A percentile compares a stretch with the other conserved stretches of the same genome.
These are phyloP conservation scores for Palloptera scutellata DNA, from an alignment of 2,888 invertebrate species.

Conservation along the genomic window DNA sequence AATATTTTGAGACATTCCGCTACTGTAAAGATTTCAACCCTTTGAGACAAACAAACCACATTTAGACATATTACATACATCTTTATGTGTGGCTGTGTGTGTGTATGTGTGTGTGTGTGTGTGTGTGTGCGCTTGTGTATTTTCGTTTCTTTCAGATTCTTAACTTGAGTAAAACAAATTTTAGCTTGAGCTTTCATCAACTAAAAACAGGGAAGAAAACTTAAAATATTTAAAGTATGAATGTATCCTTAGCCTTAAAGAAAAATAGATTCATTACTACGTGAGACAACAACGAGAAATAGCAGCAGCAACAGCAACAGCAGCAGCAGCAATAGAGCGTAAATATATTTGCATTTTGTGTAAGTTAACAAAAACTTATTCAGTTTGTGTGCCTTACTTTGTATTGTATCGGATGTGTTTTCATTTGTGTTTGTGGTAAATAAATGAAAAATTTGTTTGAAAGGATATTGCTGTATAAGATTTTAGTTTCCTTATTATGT, in stretches of 20 bases:
- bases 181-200: no score
- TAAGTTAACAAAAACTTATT: slow-evolving; percentile 20
- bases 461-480: no score
- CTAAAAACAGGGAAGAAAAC: no score
- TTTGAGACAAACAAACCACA: slow-evolving; percentile 28
- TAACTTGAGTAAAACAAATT: no score
- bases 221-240: no score
- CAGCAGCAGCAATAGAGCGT: neutral
- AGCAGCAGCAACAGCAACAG: neutral
- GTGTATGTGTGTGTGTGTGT: slow-evolving; percentile 37
- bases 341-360: neutral
- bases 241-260: no score
- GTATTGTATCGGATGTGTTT: neutral
- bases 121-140: slow-evolving; percentile 1
- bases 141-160: no score
- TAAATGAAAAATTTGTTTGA: no score
- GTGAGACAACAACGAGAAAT: neutral
- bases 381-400: slow-evolving; percentile 2
- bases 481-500: no score
- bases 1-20: slow-evolving; percentile 20
- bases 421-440: neutral
- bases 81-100: neutral
- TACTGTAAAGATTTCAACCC: no score
- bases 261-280: neutral
- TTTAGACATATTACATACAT: neutral